Evolutionary conservation across 2,797 vertebrate species (phyloP).

Genomic region (Falco rusticolus): DNA sequence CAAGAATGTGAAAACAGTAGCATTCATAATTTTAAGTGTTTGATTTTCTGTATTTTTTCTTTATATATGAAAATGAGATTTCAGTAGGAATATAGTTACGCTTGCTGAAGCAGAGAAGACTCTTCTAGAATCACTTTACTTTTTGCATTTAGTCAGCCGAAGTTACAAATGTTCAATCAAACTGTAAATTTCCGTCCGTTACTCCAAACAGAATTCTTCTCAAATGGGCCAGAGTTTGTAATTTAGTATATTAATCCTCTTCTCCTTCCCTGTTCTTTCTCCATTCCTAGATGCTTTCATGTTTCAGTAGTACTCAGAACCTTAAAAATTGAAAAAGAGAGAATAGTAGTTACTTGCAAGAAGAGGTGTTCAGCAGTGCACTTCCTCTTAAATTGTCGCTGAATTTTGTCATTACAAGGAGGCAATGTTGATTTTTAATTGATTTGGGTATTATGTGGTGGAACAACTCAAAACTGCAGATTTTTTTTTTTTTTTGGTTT

Average conservation of each 20-base stretch:
- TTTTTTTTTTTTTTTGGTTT: neutral
- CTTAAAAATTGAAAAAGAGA: neutral
- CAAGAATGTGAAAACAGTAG: neutral
- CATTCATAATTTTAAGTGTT: neutral
- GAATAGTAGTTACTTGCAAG: neutral
- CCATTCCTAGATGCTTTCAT: neutral
- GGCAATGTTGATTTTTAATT: neutral
- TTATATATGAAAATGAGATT: neutral
- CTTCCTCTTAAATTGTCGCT: neutral
- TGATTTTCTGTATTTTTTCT: neutral
- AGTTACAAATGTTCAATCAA: neutral
- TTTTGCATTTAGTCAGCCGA: neutral
- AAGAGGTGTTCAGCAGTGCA: neutral
- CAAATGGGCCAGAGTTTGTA: neutral
- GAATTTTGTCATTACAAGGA: neutral
- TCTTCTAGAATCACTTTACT: neutral
- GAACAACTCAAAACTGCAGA: neutral
- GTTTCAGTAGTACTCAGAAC: neutral
- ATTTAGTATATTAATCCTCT: neutral
- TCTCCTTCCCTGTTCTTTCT: neutral
- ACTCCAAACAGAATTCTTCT: neutral
- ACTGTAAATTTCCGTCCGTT: neutral
- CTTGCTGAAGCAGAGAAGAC: neutral
- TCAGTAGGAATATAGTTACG: neutral
- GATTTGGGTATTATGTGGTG: neutral